Conservation (phyloP, 1,140 invertebrate species). For the Atta cephalotes region DNA sequence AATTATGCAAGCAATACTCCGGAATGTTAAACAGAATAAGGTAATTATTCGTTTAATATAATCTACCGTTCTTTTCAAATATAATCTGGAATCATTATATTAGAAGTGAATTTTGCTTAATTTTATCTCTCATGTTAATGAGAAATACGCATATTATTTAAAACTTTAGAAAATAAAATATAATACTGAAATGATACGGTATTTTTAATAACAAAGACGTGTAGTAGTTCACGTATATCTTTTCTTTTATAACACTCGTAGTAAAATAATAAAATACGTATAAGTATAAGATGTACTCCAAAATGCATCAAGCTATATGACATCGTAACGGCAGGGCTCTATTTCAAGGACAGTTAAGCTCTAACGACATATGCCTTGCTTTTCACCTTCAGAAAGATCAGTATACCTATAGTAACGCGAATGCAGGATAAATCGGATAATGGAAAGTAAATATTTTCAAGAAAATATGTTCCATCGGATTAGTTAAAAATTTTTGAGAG, state of each 20-base stretch:
- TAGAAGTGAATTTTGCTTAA: not conserved
- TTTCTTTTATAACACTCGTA: conserved; percentile 42
- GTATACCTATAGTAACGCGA: not conserved
- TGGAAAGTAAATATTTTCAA: not conserved
- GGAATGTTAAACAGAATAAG: not conserved
- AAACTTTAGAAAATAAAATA: not conserved
- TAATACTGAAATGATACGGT: not conserved
- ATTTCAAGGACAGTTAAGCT: conserved; percentile 68
- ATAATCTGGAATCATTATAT: not conserved
- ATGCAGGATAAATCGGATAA: conserved; percentile 8
- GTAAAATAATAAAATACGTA: conserved; percentile 24
- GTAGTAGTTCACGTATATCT: not conserved
- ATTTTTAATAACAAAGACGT: conserved; percentile 7
- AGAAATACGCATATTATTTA: not conserved
- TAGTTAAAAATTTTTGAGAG: not conserved
- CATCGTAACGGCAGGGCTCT: conserved; percentile 35
- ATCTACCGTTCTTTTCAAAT: not conserved
- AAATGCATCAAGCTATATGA: conserved; percentile 54
- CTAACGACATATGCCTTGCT: conserved; percentile 52
- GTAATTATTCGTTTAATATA: conserved; percentile 15
- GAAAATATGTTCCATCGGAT: not conserved
- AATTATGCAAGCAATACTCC: not conserved
- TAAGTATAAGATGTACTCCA: conserved; percentile 19
- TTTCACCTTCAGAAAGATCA: not conserved
- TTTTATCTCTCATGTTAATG: not conserved